Percentiles rank a stretch among this genome's conserved stretches.
phyloP scores from a whole-genome alignment of 2,113 vertebrate species.

The Myotis brandtii region DNA sequence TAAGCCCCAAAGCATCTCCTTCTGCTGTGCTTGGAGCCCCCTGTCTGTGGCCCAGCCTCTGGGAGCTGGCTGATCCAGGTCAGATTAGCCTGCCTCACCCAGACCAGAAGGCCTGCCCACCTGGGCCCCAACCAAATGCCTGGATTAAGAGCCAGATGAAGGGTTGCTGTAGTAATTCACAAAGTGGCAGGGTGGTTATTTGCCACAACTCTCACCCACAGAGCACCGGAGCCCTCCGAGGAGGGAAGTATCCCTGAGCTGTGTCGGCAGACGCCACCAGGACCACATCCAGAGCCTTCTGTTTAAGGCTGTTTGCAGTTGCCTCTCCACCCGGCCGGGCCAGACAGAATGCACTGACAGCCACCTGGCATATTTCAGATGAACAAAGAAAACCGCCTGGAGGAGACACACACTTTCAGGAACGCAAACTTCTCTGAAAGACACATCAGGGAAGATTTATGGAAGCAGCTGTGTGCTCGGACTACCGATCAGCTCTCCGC shows the following conservation, averaged over 20 bases:
- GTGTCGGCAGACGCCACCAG: background rate
- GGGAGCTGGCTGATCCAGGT: background rate
- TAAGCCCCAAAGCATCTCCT: background rate
- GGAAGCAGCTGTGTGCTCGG: background rate
- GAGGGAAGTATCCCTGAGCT: background rate
- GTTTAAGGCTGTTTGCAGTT: background rate
- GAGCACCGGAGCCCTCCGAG: background rate
- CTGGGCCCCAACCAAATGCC: background rate
- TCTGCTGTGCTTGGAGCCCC: background rate
- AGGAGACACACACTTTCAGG: slow-evolving; percentile 62
- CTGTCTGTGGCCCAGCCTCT: background rate
- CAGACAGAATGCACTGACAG: background rate
- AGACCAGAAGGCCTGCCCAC: background rate
- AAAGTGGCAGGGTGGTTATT: background rate
- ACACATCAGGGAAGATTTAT: background rate
- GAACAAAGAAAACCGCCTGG: slow-evolving; percentile 56
- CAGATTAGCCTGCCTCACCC: too few relatives aligned
- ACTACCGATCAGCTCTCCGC: background rate
- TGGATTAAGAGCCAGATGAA: background rate
- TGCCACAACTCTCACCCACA: background rate
- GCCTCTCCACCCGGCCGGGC: background rate
- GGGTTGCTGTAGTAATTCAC: background rate
- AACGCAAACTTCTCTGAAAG: slow-evolving; percentile 39
- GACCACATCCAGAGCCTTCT: background rate
- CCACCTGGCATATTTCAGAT: background rate